phyloP scores from a whole-genome alignment of 2,797 vertebrate genomes.

The Rhincodon typus region DNA sequence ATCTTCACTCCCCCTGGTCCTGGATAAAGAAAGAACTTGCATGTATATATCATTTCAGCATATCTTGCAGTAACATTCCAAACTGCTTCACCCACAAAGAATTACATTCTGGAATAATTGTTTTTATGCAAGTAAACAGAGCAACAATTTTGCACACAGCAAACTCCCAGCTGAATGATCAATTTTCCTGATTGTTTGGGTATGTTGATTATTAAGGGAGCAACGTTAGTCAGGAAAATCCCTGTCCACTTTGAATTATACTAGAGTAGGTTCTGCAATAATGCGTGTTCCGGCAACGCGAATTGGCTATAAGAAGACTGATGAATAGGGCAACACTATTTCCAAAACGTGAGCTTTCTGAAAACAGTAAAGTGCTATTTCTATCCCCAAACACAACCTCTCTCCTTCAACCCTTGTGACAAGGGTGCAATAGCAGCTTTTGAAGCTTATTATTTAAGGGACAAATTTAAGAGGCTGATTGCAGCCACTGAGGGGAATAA shows the following conservation, averaged over 20 bases:
- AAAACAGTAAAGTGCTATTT: no score
- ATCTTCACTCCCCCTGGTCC: background rate
- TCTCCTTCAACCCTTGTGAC: no score
- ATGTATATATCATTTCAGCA: slow-evolving; percentile 5
- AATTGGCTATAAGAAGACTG: no score
- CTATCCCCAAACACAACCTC: no score
- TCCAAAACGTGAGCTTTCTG: no score
- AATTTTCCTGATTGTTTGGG: background rate
- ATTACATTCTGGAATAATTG: background rate
- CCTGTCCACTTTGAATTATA: background rate
- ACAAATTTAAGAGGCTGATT: no score
- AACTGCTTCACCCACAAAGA: background rate
- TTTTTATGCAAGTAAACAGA: background rate
- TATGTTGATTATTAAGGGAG: background rate
- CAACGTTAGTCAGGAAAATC: background rate
- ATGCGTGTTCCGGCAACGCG: no score
- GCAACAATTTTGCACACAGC: background rate
- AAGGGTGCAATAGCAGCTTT: no score
- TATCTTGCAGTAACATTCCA: background rate
- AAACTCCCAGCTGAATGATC: background rate
- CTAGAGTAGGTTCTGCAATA: no score
- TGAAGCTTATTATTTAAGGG: no score
- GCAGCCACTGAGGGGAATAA: no score
- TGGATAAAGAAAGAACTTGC: background rate
- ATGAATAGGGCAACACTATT: no score